Evolutionary conservation across 1,140 invertebrate species (phyloP).

Genomic region (Aphidius gifuensis): DNA sequence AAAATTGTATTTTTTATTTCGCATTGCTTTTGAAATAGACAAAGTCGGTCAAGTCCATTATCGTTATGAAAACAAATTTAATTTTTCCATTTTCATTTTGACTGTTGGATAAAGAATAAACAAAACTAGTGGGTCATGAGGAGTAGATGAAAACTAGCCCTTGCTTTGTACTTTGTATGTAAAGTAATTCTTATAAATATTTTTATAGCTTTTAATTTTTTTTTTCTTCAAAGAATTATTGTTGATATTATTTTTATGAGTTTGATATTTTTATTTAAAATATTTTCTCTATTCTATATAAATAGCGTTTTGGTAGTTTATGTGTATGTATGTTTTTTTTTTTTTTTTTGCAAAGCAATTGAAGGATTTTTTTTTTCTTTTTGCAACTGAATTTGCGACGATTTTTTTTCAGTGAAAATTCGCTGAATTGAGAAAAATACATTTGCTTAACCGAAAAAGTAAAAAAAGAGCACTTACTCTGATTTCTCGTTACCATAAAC

Average conservation of each 20-base stretch:
- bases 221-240: too few species aligned
- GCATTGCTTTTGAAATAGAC: too few species aligned
- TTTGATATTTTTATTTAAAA: background rate
- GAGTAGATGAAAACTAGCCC: slow-evolving; percentile 15
- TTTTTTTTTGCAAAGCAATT: too few species aligned
- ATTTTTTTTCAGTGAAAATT: background rate
- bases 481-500: slow-evolving; percentile 29
- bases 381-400: background rate
- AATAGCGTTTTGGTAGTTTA: too few species aligned
- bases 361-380: too few species aligned
- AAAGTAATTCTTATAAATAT: slow-evolving; percentile 21
- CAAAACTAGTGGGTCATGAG: slow-evolving; percentile 18
- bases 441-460: background rate
- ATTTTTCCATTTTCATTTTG: slow-evolving; percentile 18
- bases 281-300: too few species aligned
- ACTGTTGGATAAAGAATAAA: slow-evolving; percentile 20
- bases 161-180: slow-evolving; percentile 39
- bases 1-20: too few species aligned
- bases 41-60: slow-evolving; percentile 28
- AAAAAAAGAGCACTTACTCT: slow-evolving; percentile 22
- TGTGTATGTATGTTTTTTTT: too few species aligned
- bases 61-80: slow-evolving; percentile 29
- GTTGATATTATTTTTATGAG: background rate
- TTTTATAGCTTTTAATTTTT: background rate
- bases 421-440: background rate